Evolutionary conservation across 37 sponge, comb jelly and placozoan species (phyloP).

Genomic region (Axinella damicornis): DNA sequence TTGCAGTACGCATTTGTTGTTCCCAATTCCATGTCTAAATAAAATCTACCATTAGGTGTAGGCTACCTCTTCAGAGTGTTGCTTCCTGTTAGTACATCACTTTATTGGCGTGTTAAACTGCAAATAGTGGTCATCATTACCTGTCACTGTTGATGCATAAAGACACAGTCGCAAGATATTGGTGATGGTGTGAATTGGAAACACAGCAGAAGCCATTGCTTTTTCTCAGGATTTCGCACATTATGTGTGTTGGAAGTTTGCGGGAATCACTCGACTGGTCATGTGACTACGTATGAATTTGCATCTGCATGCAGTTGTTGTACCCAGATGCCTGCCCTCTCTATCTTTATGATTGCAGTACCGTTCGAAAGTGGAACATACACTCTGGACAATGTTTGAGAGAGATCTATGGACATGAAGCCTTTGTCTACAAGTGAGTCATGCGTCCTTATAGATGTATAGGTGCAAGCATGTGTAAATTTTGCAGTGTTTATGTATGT

Average conservation of each 20-base stretch:
- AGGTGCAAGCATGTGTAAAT: not conserved
- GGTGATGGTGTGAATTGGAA: too few relatives aligned
- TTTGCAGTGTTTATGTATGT: not conserved
- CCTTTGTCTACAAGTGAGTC: constrained; percentile 76
- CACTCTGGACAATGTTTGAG: constrained; percentile 69
- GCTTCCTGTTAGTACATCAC: too few relatives aligned
- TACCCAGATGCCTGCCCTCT: not conserved
- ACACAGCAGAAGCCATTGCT: too few relatives aligned
- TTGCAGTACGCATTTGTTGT: not conserved
- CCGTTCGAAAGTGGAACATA: constrained; percentile 73
- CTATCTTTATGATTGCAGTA: constrained; percentile 19
- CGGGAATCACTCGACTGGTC: too few relatives aligned
- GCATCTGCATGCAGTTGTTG: not conserved
- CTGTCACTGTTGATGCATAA: too few relatives aligned
- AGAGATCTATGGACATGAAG: constrained; percentile 66
- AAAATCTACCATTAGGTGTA: too few relatives aligned
- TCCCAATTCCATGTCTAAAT: not conserved
- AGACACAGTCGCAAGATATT: too few relatives aligned
- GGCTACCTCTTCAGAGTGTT: too few relatives aligned
- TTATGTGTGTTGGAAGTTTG: too few relatives aligned
- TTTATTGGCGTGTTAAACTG: too few relatives aligned
- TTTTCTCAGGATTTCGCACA: too few relatives aligned
- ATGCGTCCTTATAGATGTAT: not conserved
- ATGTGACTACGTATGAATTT: not conserved
- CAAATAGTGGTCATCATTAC: too few relatives aligned